phyloP scores from a whole-genome alignment of 2,113 vertebrate genomes.

The Cynocephalus volans region DNA sequence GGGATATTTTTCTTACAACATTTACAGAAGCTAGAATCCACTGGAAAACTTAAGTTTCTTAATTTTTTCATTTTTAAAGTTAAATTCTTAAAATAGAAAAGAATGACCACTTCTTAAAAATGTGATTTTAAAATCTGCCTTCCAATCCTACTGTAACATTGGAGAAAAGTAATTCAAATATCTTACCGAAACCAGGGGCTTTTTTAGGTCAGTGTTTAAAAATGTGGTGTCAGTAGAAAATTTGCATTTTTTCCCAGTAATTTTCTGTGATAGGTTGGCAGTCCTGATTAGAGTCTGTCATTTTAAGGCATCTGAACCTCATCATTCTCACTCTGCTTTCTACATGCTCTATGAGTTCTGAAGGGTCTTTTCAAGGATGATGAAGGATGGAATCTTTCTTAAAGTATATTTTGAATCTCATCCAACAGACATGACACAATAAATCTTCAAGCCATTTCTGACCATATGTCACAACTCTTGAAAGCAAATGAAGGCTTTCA shows the following conservation, averaged over 20 bases:
- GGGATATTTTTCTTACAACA: background rate
- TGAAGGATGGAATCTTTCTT: slow-evolving; percentile 87
- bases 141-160: background rate
- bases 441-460: slow-evolving; percentile 93
- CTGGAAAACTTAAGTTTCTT: slow-evolving; percentile 32
- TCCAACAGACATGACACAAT: slow-evolving; percentile 90
- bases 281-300: slow-evolving; percentile 58
- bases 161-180: background rate
- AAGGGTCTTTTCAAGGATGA: slow-evolving; percentile 90
- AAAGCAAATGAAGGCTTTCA: slow-evolving; percentile 91
- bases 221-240: slow-evolving; percentile 22
- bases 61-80: background rate
- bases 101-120: background rate
- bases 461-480: slow-evolving; percentile 93
- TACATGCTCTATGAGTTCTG: slow-evolving; percentile 83
- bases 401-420: slow-evolving; percentile 90
- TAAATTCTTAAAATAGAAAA: slow-evolving; percentile 30
- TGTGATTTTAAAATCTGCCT: background rate
- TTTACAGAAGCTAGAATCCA: slow-evolving; percentile 64
- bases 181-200: slow-evolving; percentile 45
- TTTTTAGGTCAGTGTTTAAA: slow-evolving; percentile 49
- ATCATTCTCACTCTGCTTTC: slow-evolving; percentile 77
- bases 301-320: slow-evolving; percentile 10
- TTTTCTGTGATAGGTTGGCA: slow-evolving; percentile 68
- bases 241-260: slow-evolving; percentile 61